Evolutionary conservation across 2,113 vertebrate species (phyloP), one percentile per base, ranked within the genome.

Genomic region (Heteronetta atricapilla): DNA sequence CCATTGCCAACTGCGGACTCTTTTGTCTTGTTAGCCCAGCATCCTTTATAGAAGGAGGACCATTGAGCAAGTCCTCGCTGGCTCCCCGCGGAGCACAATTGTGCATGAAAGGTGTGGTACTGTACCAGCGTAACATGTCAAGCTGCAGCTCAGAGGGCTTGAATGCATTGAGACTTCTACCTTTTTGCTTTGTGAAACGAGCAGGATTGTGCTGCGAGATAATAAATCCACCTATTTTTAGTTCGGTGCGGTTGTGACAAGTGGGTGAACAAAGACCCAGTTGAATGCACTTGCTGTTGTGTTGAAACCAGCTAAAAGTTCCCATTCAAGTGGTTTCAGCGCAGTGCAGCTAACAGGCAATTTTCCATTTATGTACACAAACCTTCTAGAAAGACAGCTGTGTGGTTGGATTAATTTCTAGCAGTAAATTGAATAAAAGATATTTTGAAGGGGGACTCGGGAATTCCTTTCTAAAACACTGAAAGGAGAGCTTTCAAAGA

Each of bases 191-290:
- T 91, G 86, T 93, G 92, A 96, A 96, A 96, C 87, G 70, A 93
- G 89, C 25, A 75, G 92, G 92, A 96, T 97, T 97, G 97, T 97
- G 91, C 95, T 91, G 63, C 1, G 67, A 97, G 95, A 97, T 96
- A 97, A 97, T 97, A 97, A 96, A 96, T 96, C 96, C 93, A 97
- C 96, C 94, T 96, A 96, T 96, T 97, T 96, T 95, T 96, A 95
- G 92, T 87, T 93, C 2, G 29, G 88, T 92, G 77, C 46, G 36
- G 86, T 94, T 95, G 93, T 93, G 94, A 97, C 97, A 96, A 97
- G 97, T 93, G 81, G 72, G 72, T 33, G 92, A 96, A 97, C 96
- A 97, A 97, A 97, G 95, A 95, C 68, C 76, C 83, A 90, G 93
- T 93, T 97, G 94, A 97, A 97, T 97, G 92, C 89, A 66, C 84